These are phyloP conservation scores for Melanerpes formicivorus DNA, from an alignment of 2,113 vertebrate genomes.

Conservation along the genomic window DNA sequence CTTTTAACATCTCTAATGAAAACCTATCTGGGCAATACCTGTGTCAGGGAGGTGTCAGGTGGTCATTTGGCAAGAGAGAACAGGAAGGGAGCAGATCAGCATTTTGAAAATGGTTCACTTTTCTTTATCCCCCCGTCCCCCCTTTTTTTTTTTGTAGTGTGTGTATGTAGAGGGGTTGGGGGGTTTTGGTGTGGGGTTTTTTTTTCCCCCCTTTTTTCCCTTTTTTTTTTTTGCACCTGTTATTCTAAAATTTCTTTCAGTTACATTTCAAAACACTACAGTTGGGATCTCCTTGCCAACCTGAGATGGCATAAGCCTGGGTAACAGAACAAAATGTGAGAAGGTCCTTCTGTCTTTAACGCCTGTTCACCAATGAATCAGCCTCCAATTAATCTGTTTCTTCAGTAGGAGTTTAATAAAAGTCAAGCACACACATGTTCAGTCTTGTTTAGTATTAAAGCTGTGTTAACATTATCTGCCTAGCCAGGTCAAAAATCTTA, in stretches of 20 bases:
- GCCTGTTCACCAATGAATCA: slow-evolving; percentile 87
- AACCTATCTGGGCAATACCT: slow-evolving; percentile 89
- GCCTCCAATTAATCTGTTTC: slow-evolving; percentile 94
- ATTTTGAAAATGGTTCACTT: slow-evolving; percentile 78
- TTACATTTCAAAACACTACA: slow-evolving; percentile 88
- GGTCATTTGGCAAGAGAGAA: slow-evolving; percentile 81
- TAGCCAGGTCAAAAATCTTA: slow-evolving; percentile 85
- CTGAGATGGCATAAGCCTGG: slow-evolving; percentile 89
- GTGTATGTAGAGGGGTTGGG: background rate
- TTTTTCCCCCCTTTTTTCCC: background rate
- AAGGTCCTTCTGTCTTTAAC: slow-evolving; percentile 88
- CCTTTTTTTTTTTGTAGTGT: background rate
- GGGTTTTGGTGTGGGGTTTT: background rate
- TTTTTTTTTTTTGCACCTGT: slow-evolving; percentile 85
- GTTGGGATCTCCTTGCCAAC: slow-evolving; percentile 89
- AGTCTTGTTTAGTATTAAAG: slow-evolving; percentile 83
- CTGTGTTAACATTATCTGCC: slow-evolving; percentile 80
- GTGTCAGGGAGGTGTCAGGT: slow-evolving; percentile 82
- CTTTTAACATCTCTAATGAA: slow-evolving; percentile 80
- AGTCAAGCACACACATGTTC: slow-evolving; percentile 87
- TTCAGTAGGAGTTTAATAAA: slow-evolving; percentile 92
- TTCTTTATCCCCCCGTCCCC: background rate
- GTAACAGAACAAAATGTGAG: slow-evolving; percentile 89
- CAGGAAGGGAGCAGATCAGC: slow-evolving; percentile 73
- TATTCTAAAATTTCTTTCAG: slow-evolving; percentile 87